Base-by-base conservation (phyloP, 2,797 vertebrate genomes). In the Anas capensis region DNA sequence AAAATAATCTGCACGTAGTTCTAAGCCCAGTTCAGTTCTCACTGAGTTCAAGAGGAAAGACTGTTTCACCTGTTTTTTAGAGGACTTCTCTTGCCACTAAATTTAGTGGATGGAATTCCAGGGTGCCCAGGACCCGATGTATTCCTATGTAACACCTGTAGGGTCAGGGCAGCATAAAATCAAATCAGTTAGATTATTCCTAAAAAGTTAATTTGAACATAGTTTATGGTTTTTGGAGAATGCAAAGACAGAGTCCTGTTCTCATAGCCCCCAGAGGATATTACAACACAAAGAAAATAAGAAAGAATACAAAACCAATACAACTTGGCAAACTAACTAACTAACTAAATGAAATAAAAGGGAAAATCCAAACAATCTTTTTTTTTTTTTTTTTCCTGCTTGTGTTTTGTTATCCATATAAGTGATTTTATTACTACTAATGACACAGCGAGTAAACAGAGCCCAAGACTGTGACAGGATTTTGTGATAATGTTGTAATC, bases 401-500 rank as follows among this genome's bases (percentile, higher is more conserved):
- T 73, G 38, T 58, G 15, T 29, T 82, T 89, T 80, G 72, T 82
- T 51, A 46, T 56, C 24, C 26, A 27, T 2, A 85, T 48, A 76
- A 89, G 11, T 76, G 8, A 77, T 87, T 91, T 84, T 79, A 49
- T 79, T 83, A 29, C 34, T 64, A 68, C 42, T 68, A 85, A 46
- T 66, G n/a, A 87, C 36, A 81, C 11, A 76, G 31, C 29, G 14
- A 89, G 66, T 76, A 93, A 95, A 86, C 10, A 79, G 60, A 92
- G 58, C 58, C 89, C 17, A 29, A 70, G 62, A 68, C 42, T 6
- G 6, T 53, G 54, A 36, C 5, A 72, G 54, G 62, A 89, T 82
- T 91, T 87, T 57, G 24, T 62, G 61, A 75, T 84, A 69, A 80
- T 38, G n/a, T 73, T 48, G 54, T 54, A 69, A 82, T 54, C 68